phyloP scores from a whole-genome alignment of 2,113 vertebrate species.

The Brachyhypopomus occidentalis region DNA sequence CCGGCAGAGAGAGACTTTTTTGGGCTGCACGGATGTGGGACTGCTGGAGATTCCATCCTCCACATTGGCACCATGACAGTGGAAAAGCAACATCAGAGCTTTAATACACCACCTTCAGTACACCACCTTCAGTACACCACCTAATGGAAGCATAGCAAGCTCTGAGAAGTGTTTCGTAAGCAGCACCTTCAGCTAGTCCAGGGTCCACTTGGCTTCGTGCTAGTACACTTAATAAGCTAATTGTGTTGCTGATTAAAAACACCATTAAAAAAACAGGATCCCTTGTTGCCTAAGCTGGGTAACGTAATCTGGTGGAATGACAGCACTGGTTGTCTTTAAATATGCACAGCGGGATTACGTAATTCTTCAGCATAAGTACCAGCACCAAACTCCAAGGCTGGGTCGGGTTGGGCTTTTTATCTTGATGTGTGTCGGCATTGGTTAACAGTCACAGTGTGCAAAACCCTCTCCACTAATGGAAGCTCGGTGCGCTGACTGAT shows the following conservation, averaged over 20 bases:
- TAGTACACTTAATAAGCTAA: too few species aligned
- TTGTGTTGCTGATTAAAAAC: not conserved
- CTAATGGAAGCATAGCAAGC: too few species aligned
- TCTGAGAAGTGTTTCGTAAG: too few species aligned
- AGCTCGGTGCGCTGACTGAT: not conserved
- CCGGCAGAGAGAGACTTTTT: too few species aligned
- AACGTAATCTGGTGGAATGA: slow-evolving; percentile 40
- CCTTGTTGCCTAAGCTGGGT: slow-evolving; percentile 35
- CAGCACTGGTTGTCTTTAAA: slow-evolving; percentile 53
- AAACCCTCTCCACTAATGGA: slow-evolving; percentile 1
- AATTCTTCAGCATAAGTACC: slow-evolving; percentile 51
- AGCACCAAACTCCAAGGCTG: slow-evolving; percentile 34
- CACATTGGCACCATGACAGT: too few species aligned
- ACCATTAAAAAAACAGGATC: not conserved
- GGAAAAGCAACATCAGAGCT: too few species aligned
- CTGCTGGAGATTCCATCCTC: too few species aligned
- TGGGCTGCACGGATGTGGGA: too few species aligned
- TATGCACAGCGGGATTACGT: slow-evolving; percentile 52
- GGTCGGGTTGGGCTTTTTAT: slow-evolving; percentile 29
- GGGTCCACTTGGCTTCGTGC: too few species aligned
- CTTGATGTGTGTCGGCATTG: slow-evolving; percentile 9
- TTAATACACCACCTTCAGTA: too few species aligned
- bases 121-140: too few species aligned
- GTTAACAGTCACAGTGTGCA: not conserved
- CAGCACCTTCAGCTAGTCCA: too few species aligned